Percentiles rank a stretch among this genome's conserved stretches.
These are phyloP conservation scores for Drosophila nr. medialis DNA, from an alignment of 2,888 invertebrate genomes.

Conservation along the genomic window DNA sequence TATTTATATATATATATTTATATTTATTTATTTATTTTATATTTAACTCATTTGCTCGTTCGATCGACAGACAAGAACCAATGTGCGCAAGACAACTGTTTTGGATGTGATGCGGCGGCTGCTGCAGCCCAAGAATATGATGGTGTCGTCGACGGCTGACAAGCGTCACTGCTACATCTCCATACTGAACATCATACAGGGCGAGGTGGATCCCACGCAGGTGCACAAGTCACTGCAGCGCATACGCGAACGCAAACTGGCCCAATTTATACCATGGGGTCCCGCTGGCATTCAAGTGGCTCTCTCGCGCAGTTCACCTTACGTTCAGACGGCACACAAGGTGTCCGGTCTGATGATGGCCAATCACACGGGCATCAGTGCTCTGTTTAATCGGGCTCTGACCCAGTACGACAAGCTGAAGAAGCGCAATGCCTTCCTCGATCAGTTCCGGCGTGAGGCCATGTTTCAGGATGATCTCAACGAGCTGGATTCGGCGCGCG, in stretches of 20 bases:
- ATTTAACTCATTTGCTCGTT: not conserved
- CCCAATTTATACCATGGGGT: conserved; percentile 99
- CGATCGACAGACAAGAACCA: conserved; percentile 83
- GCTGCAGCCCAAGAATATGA: conserved; percentile 99
- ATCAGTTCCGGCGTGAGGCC: conserved; percentile 97
- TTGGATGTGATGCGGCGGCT: conserved; percentile 98
- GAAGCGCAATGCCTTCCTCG: conserved; percentile 97
- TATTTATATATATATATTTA: too few relatives aligned
- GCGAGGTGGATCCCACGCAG: conserved; percentile 98
- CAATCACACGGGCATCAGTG: conserved; percentile 98
- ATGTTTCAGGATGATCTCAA: conserved; percentile 96
- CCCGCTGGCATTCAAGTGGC: conserved; percentile 99
- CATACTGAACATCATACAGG: conserved; percentile 98
- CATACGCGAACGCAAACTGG: conserved; percentile 96
- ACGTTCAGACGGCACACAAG: conserved; percentile 96
- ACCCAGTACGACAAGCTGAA: conserved; percentile 97
- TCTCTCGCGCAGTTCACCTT: conserved; percentile 96
- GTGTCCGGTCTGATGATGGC: conserved; percentile 99
- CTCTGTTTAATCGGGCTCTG: conserved; percentile 95
- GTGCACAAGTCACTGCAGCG: conserved; percentile 98
- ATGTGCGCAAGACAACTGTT: conserved; percentile 97
- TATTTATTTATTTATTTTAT: too few relatives aligned
- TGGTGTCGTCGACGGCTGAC: conserved; percentile 98
- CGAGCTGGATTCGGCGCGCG: conserved; percentile 95
- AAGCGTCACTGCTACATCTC: conserved; percentile 98